Evolutionary conservation across 2,113 vertebrate genomes (phyloP).

Genomic region (Pipra filicauda): DNA sequence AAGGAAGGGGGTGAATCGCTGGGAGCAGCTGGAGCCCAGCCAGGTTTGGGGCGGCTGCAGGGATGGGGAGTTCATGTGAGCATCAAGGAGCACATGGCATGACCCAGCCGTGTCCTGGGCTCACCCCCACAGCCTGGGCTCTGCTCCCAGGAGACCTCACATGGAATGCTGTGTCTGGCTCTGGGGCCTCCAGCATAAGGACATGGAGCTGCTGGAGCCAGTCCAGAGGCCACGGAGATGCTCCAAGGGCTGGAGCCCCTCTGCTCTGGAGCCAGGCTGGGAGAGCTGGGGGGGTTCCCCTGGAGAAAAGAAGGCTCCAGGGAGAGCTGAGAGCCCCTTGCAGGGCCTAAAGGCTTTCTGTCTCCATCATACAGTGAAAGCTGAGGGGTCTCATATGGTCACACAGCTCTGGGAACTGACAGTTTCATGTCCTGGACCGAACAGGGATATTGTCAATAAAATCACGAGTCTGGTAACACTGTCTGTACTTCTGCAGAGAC

Average conservation of each 20-base stretch:
- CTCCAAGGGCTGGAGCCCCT: not conserved
- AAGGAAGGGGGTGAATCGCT: not conserved
- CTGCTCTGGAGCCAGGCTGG: not conserved
- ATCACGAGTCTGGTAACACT: not conserved
- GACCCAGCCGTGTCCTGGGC: not conserved
- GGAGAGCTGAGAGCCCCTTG: not conserved
- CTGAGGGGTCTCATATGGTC: not conserved
- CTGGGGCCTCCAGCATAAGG: not conserved
- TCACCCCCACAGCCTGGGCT: not conserved
- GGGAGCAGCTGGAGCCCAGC: not conserved
- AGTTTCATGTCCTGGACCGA: fast-evolving
- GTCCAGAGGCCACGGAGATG: not conserved
- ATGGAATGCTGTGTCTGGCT: not conserved
- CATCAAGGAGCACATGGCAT: not conserved
- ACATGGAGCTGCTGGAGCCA: not conserved
- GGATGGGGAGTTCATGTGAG: fast-evolving
- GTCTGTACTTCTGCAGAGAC: not conserved
- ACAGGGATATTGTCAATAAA: not conserved
- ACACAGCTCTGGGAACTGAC: not conserved
- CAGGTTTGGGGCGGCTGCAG: not conserved
- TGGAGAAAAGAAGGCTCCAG: not conserved
- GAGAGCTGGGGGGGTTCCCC: not conserved
- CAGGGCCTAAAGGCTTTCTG: not conserved
- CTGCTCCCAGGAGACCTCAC: not conserved
- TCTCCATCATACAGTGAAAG: not conserved